Evolutionary conservation across 2,888 invertebrate species (phyloP).

Genomic region (Mythimna albipuncta): DNA sequence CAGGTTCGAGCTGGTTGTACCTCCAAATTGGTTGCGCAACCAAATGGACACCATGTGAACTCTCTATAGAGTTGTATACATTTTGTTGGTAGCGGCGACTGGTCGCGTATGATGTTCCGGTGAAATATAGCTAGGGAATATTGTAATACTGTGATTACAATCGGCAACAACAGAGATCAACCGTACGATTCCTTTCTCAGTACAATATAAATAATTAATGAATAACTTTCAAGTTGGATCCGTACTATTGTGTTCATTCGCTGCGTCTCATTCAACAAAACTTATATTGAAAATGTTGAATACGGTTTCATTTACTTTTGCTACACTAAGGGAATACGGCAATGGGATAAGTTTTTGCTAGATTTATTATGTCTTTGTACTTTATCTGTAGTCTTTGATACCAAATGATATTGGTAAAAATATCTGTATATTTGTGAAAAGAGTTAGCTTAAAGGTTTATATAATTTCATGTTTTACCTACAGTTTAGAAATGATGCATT

Average conservation of each 20-base stretch:
- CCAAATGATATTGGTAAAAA: too few relatives aligned
- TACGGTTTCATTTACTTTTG: slow-evolving; percentile 39
- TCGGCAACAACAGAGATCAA: background rate
- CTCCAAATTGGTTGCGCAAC: too few relatives aligned
- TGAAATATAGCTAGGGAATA: too few relatives aligned
- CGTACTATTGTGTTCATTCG: slow-evolving; percentile 16
- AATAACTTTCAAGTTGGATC: slow-evolving; percentile 16
- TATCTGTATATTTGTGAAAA: too few relatives aligned
- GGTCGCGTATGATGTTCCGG: too few relatives aligned
- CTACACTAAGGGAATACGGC: slow-evolving; percentile 10
- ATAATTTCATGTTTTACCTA: too few relatives aligned
- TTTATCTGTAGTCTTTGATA: background rate
- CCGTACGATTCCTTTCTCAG: background rate
- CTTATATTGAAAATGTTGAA: slow-evolving; percentile 61
- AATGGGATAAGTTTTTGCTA: slow-evolving; percentile 9
- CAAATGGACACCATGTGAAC: too few relatives aligned
- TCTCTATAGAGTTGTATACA: too few relatives aligned
- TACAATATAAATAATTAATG: slow-evolving; percentile 8
- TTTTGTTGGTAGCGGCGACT: too few relatives aligned
- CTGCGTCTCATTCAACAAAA: slow-evolving; percentile 30
- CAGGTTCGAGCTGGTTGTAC: too few relatives aligned
- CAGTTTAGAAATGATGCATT: too few relatives aligned
- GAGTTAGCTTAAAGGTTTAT: too few relatives aligned
- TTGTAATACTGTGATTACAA: background rate
- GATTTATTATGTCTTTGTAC: background rate